phyloP scores from a whole-genome alignment of 2,113 vertebrate species.

The Euleptes europaea region DNA sequence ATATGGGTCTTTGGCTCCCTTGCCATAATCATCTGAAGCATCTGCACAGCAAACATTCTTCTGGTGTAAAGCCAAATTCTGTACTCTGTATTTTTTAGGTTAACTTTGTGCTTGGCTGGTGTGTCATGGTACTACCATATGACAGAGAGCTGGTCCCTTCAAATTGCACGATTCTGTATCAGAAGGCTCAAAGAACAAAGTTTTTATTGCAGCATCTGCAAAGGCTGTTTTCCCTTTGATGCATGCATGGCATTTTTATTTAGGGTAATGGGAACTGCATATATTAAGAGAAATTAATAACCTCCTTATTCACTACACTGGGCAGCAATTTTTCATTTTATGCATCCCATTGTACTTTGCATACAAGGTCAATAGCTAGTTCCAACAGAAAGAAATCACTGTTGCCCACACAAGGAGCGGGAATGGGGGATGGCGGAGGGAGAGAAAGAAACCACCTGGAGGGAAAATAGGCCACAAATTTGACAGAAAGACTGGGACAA shows the following conservation, averaged over 20 bases:
- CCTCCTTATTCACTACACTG: not conserved
- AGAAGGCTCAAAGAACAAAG: not conserved
- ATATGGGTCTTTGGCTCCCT: not conserved
- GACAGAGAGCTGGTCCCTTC: not conserved
- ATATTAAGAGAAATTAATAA: not conserved
- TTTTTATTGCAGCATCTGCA: not conserved
- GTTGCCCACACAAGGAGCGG: not conserved
- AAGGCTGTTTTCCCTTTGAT: not conserved
- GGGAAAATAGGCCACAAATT: not conserved
- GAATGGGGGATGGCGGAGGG: too few species aligned
- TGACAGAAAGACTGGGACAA: not conserved
- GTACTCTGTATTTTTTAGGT: not conserved
- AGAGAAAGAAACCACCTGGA: not conserved
- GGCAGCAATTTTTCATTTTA: not conserved
- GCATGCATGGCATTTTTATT: not conserved
- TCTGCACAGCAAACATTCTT: not conserved
- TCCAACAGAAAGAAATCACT: not conserved
- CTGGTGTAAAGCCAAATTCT: not conserved
- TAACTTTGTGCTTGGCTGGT: not conserved
- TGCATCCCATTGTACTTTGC: not conserved
- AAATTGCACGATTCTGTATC: not conserved
- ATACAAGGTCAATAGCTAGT: not conserved
- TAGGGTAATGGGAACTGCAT: not conserved
- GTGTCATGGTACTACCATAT: not conserved
- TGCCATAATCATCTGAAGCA: not conserved